Evolutionary conservation across 2,797 vertebrate genomes (phyloP).

Genomic region (Ciconia nigra): DNA sequence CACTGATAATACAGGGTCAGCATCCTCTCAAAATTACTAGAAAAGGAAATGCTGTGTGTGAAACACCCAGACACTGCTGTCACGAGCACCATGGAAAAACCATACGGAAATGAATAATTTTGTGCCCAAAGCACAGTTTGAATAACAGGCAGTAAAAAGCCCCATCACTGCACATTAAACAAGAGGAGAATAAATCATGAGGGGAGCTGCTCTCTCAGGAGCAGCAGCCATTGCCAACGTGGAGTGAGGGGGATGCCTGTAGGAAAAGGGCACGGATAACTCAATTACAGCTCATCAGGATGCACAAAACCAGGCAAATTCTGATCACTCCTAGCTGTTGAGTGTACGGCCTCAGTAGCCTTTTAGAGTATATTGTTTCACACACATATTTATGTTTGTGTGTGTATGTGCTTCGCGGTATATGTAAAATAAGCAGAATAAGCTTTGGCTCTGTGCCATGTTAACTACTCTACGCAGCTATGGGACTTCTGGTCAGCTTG

Average conservation of each 20-base stretch:
- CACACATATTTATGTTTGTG: not conserved
- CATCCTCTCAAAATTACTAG: not conserved
- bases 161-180: not conserved
- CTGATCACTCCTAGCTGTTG: not conserved
- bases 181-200: constrained; percentile 31
- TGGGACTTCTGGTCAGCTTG: not conserved
- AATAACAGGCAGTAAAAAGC: constrained; percentile 40
- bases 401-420: not conserved
- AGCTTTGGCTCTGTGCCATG: not conserved
- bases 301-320: not conserved
- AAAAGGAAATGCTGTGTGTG: not conserved
- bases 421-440: not conserved
- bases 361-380: not conserved
- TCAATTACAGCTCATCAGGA: not conserved
- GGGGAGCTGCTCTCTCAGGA: not conserved
- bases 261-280: constrained; percentile 15
- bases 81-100: constrained; percentile 13
- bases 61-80: not conserved
- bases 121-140: constrained; percentile 29
- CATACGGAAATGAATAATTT: constrained; percentile 26
- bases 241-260: not conserved
- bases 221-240: not conserved
- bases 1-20: not conserved
- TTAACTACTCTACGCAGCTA: not conserved
- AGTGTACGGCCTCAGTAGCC: not conserved